Evolutionary conservation across 2,888 invertebrate species (phyloP).

Genomic region (Agriopis aurantiaria): DNA sequence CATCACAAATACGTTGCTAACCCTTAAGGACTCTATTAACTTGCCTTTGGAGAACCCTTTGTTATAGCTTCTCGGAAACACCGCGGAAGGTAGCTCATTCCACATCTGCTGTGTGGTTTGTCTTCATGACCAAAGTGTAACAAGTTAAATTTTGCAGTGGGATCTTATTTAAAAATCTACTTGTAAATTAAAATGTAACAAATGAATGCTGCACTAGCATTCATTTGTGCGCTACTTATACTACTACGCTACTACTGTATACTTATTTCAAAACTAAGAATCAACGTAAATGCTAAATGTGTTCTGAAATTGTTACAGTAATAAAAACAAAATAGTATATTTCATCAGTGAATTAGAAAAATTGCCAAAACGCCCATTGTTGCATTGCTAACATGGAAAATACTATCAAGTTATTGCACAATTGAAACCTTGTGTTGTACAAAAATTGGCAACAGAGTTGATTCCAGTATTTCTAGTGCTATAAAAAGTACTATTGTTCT

Average conservation of each 20-base stretch:
- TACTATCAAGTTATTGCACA: slow-evolving; percentile 46
- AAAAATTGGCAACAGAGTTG: slow-evolving; percentile 51
- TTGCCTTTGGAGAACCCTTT: too few relatives aligned
- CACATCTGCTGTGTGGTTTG: too few relatives aligned
- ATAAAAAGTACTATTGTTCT: background rate
- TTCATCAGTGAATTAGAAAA: slow-evolving; percentile 49
- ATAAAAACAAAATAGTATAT: slow-evolving; percentile 1
- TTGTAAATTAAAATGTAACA: too few relatives aligned
- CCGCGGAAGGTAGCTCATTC: too few relatives aligned
- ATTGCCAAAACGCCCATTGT: slow-evolving; percentile 56
- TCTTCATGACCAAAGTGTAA: too few relatives aligned
- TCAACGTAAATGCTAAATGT: background rate
- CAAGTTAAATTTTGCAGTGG: too few relatives aligned
- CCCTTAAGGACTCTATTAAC: too few relatives aligned
- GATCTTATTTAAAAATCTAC: too few relatives aligned
- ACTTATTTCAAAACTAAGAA: background rate
- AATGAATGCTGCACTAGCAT: too few relatives aligned
- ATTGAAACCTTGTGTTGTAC: slow-evolving; percentile 52
- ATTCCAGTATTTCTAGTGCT: background rate
- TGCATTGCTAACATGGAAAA: slow-evolving; percentile 51
- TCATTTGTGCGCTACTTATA: too few relatives aligned
- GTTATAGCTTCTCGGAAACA: too few relatives aligned
- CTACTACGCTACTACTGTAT: background rate
- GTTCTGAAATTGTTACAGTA: background rate
- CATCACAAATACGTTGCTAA: too few relatives aligned